A percentile compares a stretch with the other conserved stretches of the same genome.
Conservation (phyloP, 2,888 invertebrate species). For the Drosophila putrida region DNA sequence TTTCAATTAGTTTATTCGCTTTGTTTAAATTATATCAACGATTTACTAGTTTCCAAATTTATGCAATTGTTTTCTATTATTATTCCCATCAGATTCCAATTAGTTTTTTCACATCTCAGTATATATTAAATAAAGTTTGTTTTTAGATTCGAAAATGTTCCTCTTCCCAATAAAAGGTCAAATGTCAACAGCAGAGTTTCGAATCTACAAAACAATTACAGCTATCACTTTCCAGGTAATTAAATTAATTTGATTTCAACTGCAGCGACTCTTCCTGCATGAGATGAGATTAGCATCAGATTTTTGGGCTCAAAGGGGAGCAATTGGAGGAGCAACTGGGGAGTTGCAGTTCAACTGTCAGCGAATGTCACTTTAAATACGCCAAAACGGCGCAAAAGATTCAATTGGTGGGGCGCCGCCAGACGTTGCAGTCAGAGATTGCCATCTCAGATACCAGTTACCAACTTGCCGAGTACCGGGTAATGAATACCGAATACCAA, state of each 20-base stretch:
- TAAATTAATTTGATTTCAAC: constrained; percentile 64
- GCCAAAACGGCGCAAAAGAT: constrained; percentile 81
- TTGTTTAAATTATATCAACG: too few species aligned
- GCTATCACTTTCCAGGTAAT: constrained; percentile 65
- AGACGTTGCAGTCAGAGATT: constrained; percentile 45
- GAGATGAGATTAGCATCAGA: constrained; percentile 30
- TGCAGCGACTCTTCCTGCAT: constrained; percentile 35
- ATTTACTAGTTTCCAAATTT: too few species aligned
- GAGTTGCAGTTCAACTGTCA: constrained; percentile 64
- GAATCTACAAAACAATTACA: constrained; percentile 71
- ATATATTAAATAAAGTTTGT: neutral
- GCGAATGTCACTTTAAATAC: constrained; percentile 81
- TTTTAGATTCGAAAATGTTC: constrained; percentile 24
- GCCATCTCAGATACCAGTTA: constrained; percentile 40
- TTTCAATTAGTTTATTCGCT: too few species aligned
- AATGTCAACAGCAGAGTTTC: constrained; percentile 23
- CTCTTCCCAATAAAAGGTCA: constrained; percentile 12
- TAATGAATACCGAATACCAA: neutral
- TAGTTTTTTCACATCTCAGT: neutral
- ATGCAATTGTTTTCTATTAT: neutral
- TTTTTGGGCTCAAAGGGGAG: constrained; percentile 16
- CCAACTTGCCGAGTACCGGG: constrained; percentile 4
- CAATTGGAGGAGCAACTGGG: constrained; percentile 15
- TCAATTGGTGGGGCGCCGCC: constrained; percentile 76
- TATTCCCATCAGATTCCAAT: neutral